A percentile compares a stretch with the other conserved stretches of the same genome.
phyloP scores from a whole-genome alignment of 2,113 vertebrate genomes.

The Oenanthe oenanthe region DNA sequence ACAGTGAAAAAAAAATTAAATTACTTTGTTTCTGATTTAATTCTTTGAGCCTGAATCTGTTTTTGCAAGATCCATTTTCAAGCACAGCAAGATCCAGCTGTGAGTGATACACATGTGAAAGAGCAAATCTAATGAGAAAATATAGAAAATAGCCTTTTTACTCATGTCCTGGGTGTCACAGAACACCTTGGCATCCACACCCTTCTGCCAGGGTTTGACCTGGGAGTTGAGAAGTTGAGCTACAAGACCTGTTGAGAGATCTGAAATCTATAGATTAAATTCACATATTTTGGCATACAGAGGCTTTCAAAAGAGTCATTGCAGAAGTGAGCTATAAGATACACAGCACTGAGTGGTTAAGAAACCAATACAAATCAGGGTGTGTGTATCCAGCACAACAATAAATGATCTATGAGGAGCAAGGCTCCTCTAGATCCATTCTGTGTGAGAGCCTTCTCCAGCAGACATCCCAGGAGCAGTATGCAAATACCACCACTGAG shows the following conservation, averaged over 20 bases:
- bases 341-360: background rate
- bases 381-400: background rate
- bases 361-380: background rate
- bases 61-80: background rate
- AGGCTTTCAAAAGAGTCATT: background rate
- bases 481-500: background rate
- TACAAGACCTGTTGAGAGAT: background rate
- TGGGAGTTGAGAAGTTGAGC: background rate
- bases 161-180: background rate
- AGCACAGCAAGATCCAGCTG: background rate
- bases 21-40: background rate
- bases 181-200: background rate
- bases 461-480: background rate
- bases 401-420: fast-evolving
- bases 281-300: background rate
- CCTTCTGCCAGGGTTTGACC: background rate
- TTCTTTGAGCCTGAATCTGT: background rate
- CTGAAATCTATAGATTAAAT: background rate
- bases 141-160: background rate
- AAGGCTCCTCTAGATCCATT: background rate
- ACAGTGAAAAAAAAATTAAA: background rate
- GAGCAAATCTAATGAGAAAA: background rate
- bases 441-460: background rate
- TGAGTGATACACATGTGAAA: background rate
- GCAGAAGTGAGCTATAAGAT: background rate